A percentile compares a stretch with the other conserved stretches of the same genome.
Evolutionary conservation across 2,113 vertebrate genomes (phyloP).

Genomic region (Gasterosteus aculeatus): DNA sequence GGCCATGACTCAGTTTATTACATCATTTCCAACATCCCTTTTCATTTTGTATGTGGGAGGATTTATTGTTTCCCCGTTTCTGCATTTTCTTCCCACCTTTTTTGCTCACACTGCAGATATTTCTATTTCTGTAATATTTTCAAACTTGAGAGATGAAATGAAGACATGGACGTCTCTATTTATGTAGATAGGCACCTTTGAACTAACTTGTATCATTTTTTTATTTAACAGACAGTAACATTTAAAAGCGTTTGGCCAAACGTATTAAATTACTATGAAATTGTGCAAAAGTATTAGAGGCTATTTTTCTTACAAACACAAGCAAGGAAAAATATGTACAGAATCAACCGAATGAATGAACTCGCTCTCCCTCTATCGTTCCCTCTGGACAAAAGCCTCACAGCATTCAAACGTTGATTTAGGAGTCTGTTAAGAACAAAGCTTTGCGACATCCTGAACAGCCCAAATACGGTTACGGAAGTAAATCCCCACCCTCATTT

Average conservation of each 20-base stretch:
- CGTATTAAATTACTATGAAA: not conserved
- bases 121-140: not conserved
- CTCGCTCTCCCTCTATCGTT: too few relatives aligned
- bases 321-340: too few relatives aligned
- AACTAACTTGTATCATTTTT: too few relatives aligned
- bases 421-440: not conserved
- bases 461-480: not conserved
- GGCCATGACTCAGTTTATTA: conserved; percentile 17
- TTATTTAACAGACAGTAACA: too few relatives aligned
- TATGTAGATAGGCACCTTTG: not conserved
- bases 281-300: not conserved
- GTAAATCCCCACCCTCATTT: not conserved
- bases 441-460: not conserved
- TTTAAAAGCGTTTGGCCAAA: too few relatives aligned
- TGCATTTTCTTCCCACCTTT: not conserved
- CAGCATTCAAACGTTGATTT: not conserved
- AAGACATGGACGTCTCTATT: not conserved
- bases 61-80: conserved; percentile 19
- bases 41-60: not conserved
- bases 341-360: too few relatives aligned
- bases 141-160: not conserved
- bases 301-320: not conserved
- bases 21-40: conserved; percentile 24
- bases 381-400: not conserved
- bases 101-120: not conserved